Conservation (phyloP, 2,888 invertebrate genomes). For the Orgyia antiqua region DNA sequence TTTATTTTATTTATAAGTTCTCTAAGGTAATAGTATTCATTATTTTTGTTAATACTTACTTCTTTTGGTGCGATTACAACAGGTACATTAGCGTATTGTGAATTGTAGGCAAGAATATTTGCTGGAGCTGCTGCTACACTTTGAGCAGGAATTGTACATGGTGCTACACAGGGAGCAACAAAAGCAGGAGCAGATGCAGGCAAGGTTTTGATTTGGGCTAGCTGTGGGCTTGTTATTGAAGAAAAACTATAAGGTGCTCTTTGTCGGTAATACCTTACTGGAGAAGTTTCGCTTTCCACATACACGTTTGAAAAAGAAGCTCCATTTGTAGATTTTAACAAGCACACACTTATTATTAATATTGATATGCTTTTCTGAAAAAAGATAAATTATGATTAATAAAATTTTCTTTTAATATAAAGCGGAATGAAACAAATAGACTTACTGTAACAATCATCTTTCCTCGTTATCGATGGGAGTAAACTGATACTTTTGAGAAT, state of each 20-base stretch:
- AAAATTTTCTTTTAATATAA: slow-evolving; percentile 1
- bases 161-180: slow-evolving; percentile 48
- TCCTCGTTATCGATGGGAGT: slow-evolving; percentile 57
- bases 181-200: slow-evolving; percentile 30
- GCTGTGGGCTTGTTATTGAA: slow-evolving; percentile 28
- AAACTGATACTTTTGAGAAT: slow-evolving; percentile 65
- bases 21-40: background rate
- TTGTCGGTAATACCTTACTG: slow-evolving; percentile 46
- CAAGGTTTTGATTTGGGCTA: slow-evolving; percentile 42
- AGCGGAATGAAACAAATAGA: slow-evolving; percentile 11
- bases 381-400: slow-evolving; percentile 6
- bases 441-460: slow-evolving; percentile 70
- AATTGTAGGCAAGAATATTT: slow-evolving; percentile 44
- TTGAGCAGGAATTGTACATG: slow-evolving; percentile 48
- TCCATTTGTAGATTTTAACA: slow-evolving; percentile 31
- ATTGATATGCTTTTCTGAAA: slow-evolving; percentile 41
- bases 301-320: slow-evolving; percentile 56
- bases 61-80: slow-evolving; percentile 39
- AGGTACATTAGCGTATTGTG: slow-evolving; percentile 37
- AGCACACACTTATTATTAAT: slow-evolving; percentile 30
- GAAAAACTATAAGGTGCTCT: slow-evolving; percentile 35
- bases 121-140: slow-evolving; percentile 29
- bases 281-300: slow-evolving; percentile 42
- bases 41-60: slow-evolving; percentile 27
- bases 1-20: background rate